phyloP scores from a whole-genome alignment of 2,797 vertebrate species.

The Amazona ochrocephala region DNA sequence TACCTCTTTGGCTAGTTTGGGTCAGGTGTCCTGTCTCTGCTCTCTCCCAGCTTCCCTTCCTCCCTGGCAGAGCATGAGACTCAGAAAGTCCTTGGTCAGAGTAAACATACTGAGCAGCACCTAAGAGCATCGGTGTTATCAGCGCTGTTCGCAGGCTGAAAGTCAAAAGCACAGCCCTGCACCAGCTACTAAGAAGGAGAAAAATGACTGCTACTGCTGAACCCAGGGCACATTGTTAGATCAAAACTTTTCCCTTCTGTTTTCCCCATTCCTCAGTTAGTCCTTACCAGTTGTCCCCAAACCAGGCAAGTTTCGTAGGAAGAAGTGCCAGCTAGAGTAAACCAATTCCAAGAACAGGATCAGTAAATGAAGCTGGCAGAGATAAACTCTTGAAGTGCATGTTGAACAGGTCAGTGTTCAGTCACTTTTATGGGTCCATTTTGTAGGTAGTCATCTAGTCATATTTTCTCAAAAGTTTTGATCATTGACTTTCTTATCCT shows the following conservation, averaged over 20 bases:
- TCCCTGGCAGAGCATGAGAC: too few species aligned
- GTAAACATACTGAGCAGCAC: too few species aligned
- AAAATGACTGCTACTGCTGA: background rate
- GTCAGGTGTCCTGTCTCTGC: background rate
- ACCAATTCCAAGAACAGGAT: background rate
- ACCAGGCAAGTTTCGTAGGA: too few species aligned
- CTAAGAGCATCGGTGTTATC: background rate
- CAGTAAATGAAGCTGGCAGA: background rate
- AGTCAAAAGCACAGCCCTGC: background rate
- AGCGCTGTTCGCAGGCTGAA: background rate
- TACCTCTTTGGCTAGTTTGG: background rate
- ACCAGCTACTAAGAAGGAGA: background rate
- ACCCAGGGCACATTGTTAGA: background rate
- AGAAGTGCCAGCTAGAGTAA: background rate
- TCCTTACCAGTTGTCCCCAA: background rate
- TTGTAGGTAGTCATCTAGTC: background rate
- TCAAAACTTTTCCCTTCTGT: background rate
- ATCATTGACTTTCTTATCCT: background rate
- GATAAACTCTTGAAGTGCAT: background rate
- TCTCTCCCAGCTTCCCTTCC: too few species aligned
- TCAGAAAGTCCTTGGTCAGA: too few species aligned
- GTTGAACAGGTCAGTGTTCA: background rate
- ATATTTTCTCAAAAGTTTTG: background rate
- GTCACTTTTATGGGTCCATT: rapidly evolving
- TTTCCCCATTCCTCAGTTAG: background rate